Conservation (phyloP, 30 jellyfish, hydroid and myxozoan species). For the Clytia hemisphaerica region DNA sequence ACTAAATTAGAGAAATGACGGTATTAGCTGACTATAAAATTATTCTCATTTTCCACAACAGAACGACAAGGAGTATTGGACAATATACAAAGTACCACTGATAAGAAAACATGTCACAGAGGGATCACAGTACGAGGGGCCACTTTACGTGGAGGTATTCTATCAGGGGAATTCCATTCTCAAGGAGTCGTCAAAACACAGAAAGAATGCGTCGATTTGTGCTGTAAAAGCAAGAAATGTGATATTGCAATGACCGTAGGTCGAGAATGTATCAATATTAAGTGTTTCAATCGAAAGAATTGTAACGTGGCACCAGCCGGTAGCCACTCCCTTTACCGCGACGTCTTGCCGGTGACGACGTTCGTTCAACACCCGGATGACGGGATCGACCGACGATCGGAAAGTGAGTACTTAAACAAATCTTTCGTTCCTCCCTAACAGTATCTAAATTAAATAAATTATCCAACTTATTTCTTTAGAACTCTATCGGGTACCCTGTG, state of each 20-base stretch:
- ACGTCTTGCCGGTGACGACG: slow-evolving; percentile 76
- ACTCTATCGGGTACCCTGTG: no score
- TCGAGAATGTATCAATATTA: slow-evolving; percentile 78
- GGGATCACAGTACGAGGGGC: slow-evolving; percentile 85
- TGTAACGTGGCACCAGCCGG: slow-evolving; percentile 95
- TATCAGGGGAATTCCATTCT: slow-evolving; percentile 86
- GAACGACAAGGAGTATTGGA: slow-evolving; percentile 31
- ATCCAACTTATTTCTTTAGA: no score
- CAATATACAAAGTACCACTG: slow-evolving; percentile 6
- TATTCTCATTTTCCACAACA: neutral
- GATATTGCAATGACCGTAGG: slow-evolving; percentile 94
- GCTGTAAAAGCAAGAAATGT: slow-evolving; percentile 74
- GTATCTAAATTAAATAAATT: no score
- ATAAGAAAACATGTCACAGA: slow-evolving; percentile 39
- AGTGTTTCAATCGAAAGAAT: slow-evolving; percentile 61
- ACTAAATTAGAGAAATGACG: no score
- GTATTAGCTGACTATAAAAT: neutral
- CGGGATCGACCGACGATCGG: slow-evolving; percentile 45
- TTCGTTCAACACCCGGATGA: slow-evolving; percentile 53
- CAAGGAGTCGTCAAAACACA: slow-evolving; percentile 70
- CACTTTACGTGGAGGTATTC: slow-evolving; percentile 87
- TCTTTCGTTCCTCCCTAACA: no score
- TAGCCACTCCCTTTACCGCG: slow-evolving; percentile 35
- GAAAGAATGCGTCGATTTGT: slow-evolving; percentile 69
- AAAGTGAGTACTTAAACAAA: slow-evolving; percentile 37